Evolutionary conservation across 2,888 invertebrate genomes (phyloP), one percentile per base, ranked within the genome.

Genomic region (Gnatocerus cornutus): DNA sequence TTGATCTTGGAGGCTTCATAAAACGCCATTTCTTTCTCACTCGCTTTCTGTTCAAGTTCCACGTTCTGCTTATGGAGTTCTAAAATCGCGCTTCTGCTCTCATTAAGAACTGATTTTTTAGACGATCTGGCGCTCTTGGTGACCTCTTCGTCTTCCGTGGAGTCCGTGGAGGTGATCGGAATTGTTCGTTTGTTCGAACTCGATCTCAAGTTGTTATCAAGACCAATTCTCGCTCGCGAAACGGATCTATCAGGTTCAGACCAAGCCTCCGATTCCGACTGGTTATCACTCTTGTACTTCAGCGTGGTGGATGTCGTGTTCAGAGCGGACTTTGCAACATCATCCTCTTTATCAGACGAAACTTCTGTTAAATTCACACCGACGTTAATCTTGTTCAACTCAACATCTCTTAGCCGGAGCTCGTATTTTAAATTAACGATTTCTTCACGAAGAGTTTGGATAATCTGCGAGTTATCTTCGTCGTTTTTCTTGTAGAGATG

Each of bases 241-340:
- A 95, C 94, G 69, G 90, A 90, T 48, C 94, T 88, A 80, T 95
- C 95, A 0, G 95, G 95, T 80, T 95, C 95, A 0, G 95, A 95
- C 91, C 95, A 95, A 30, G 93, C 91, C 81, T 96, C 95, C 0
- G 94, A 94, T 80, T 95, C 95, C 1, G 91, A 89, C 4, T 86
- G 86, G 62, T 78, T 79, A 9, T 82, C 82, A 37, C 77, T 79
- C 59, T 77, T 72, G 29, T 74, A 77, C 71, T 81, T 83, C 8
- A 81, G 69, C 1, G 77, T 78, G 7, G 79, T 79, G 0, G 79
- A 75, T 10, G 78, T 75, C 27, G 74, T 75, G 16, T 56, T 73
- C 33, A 69, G 69, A 5, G 72, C 45, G 12, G 67, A 69, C 45
- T 75, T 72, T 16, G 74, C 66, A 39, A 76, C 71, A 41, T 76